Percentiles rank a stretch among this genome's conserved stretches.
phyloP scores from a whole-genome alignment of 1,140 invertebrate species.

The Sycophila sp. region DNA sequence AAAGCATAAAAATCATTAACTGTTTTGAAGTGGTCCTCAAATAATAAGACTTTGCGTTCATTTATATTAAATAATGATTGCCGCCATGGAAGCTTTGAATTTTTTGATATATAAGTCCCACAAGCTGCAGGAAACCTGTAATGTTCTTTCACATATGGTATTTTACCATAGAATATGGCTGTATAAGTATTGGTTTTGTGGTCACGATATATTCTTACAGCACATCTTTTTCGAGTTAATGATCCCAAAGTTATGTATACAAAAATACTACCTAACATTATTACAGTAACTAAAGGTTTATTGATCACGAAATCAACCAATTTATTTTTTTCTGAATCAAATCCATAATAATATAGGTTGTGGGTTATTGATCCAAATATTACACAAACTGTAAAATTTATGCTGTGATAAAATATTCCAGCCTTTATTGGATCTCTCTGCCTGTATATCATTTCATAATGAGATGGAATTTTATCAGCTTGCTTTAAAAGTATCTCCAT shows the following conservation, averaged over 20 bases:
- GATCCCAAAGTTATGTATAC: not conserved
- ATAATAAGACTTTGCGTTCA: conserved; percentile 22
- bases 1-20: conserved; percentile 14
- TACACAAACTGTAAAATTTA: not conserved
- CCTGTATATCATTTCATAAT: conserved; percentile 4
- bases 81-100: not conserved
- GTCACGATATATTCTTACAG: conserved; percentile 36
- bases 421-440: not conserved
- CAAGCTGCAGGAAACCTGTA: conserved; percentile 21
- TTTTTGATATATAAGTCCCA: not conserved
- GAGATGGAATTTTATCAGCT: not conserved
- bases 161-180: conserved; percentile 23
- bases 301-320: not conserved
- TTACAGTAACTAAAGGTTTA: not conserved
- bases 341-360: not conserved
- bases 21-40: conserved; percentile 30
- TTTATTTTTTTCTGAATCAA: not conserved
- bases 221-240: not conserved
- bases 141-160: conserved; percentile 13
- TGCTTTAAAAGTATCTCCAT: conserved; percentile 25
- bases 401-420: not conserved
- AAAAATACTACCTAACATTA: not conserved
- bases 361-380: not conserved
- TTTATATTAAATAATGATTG: conserved; percentile 5
- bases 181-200: not conserved